These are phyloP conservation scores for Steinernema feltiae DNA, from an alignment of 1,140 invertebrate species.

Conservation along the genomic window DNA sequence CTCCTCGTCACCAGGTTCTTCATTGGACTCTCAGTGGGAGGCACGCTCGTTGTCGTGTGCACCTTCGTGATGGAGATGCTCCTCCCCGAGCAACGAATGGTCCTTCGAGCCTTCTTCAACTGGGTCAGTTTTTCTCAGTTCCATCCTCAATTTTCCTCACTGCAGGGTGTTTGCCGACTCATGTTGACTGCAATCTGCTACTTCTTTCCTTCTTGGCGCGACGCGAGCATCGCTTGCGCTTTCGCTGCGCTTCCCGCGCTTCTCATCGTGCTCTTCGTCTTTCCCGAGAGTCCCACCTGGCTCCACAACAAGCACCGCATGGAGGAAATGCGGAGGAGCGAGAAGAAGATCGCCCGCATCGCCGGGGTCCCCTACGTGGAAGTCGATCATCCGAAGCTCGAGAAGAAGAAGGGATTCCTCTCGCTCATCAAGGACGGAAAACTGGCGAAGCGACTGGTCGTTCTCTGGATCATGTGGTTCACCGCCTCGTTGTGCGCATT, in stretches of 20 bases:
- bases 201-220: conserved; percentile 50
- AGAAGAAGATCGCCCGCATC: conserved; percentile 14
- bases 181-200: conserved; percentile 52
- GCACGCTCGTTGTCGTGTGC: conserved; percentile 51
- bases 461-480: conserved; percentile 7
- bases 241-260: background rate
- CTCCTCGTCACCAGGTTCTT: conserved; percentile 44
- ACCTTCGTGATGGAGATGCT: conserved; percentile 53
- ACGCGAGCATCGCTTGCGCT: conserved; percentile 27
- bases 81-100: conserved; percentile 50
- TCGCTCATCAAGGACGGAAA: background rate
- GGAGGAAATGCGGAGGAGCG: background rate
- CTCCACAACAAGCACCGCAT: conserved; percentile 7
- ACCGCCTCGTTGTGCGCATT: background rate
- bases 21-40: conserved; percentile 49
- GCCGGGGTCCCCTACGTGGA: background rate
- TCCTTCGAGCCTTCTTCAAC: conserved; percentile 57
- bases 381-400: background rate
- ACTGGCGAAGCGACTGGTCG: background rate
- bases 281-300: conserved; percentile 15
- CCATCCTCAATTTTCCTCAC: background rate
- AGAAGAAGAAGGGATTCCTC: conserved; percentile 7
- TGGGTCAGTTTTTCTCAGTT: conserved; percentile 41
- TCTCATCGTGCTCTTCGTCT: conserved; percentile 16
- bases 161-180: conserved; percentile 48